These are phyloP conservation scores for Lycophotia porphyrea DNA, from an alignment of 2,888 invertebrate species.

Conservation along the genomic window DNA sequence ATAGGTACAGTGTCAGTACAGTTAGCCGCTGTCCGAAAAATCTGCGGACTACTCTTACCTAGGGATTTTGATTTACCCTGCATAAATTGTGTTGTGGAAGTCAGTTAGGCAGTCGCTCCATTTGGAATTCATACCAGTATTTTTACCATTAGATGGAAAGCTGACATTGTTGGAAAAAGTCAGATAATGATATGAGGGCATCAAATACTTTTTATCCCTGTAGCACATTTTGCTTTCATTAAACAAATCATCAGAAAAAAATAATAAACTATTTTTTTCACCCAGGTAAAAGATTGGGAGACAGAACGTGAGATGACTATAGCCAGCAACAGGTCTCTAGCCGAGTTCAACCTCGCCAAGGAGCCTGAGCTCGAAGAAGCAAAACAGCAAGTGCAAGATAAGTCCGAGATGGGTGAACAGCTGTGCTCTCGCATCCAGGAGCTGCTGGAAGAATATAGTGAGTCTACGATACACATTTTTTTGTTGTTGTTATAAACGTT, in stretches of 20 bases:
- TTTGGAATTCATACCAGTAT: neutral
- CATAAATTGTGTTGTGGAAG: neutral
- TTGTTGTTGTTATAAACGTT: neutral
- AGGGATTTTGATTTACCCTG: neutral
- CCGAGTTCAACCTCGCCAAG: slow-evolving; percentile 96
- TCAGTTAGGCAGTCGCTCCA: neutral
- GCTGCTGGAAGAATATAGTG: slow-evolving; percentile 94
- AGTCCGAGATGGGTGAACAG: slow-evolving; percentile 92
- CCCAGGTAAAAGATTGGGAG: slow-evolving; percentile 94
- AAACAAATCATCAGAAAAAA: neutral
- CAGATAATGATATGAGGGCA: neutral
- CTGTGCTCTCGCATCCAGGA: slow-evolving; percentile 93
- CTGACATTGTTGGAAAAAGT: too few relatives aligned
- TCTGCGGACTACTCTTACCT: neutral
- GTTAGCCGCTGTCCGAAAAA: neutral
- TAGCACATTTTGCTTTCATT: neutral
- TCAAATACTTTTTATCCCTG: neutral
- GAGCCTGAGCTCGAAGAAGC: slow-evolving; percentile 95
- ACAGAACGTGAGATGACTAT: slow-evolving; percentile 96
- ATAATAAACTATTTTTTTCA: neutral
- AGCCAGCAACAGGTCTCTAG: slow-evolving; percentile 96
- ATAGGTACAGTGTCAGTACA: neutral
- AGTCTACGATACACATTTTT: neutral
- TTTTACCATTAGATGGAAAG: neutral
- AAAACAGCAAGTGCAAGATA: slow-evolving; percentile 93